Percentiles rank a stretch among this genome's conserved stretches.
These are phyloP conservation scores for Spodoptera frugiperda DNA, from an alignment of 1,140 invertebrate species.

Conservation along the genomic window DNA sequence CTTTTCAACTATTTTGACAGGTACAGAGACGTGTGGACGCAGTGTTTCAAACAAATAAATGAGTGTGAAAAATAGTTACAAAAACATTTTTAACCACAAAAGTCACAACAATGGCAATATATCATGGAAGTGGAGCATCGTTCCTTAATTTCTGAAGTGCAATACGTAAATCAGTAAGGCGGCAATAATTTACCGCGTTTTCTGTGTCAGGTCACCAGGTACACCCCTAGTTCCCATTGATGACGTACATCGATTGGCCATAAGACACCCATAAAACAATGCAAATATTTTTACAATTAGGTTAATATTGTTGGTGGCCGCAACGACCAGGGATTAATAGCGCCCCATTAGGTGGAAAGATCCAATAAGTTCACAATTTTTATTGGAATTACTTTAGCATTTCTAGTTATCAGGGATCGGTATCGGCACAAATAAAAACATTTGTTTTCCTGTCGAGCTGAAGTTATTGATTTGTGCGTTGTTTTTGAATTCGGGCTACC, in stretches of 20 bases:
- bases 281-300: constrained; percentile 75
- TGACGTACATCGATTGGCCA: constrained; percentile 19
- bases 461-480: constrained; percentile 4
- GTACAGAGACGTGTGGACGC: no score
- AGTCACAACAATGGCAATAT: no score
- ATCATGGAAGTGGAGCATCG: not conserved
- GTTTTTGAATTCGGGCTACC: not conserved
- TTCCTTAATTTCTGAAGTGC: constrained; percentile 30
- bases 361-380: not conserved
- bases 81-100: no score
- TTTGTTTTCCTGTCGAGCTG: constrained; percentile 12
- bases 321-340: constrained; percentile 62
- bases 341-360: constrained; percentile 52
- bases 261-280: constrained; percentile 59
- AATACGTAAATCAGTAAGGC: constrained; percentile 28
- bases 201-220: constrained; percentile 45
- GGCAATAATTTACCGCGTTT: not conserved
- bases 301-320: constrained; percentile 62
- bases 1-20: no score
- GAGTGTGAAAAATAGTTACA: no score
- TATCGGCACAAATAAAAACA: constrained; percentile 4
- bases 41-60: no score
- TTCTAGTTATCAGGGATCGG: not conserved
- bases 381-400: not conserved
- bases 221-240: constrained; percentile 2